Conservation (phyloP, 2,113 vertebrate genomes). For the Antechinus stuartii region DNA sequence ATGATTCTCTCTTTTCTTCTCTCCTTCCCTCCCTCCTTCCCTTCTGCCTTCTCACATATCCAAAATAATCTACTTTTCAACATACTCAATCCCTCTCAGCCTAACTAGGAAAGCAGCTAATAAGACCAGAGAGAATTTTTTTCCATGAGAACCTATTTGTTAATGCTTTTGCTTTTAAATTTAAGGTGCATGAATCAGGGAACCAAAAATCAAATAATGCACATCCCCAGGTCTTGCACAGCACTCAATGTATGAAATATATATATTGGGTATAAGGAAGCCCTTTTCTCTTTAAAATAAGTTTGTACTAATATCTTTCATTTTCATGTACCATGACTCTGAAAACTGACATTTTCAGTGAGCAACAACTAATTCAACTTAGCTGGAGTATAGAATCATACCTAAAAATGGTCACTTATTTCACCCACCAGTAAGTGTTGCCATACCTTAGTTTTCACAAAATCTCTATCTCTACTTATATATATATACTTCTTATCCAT, state of each 20-base stretch:
- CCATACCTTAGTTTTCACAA: neutral
- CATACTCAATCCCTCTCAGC: neutral
- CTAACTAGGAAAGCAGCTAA: neutral
- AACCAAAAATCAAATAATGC: neutral
- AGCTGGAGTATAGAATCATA: neutral
- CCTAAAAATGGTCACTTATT: neutral
- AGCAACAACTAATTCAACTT: neutral
- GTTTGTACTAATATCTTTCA: neutral
- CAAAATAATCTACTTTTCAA: conserved; percentile 2
- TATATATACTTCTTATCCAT: neutral
- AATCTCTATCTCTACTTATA: neutral
- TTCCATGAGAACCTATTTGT: neutral
- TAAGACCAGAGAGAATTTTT: neutral
- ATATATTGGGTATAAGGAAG: neutral
- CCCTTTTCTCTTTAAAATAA: neutral
- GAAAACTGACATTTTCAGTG: neutral
- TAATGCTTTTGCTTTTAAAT: neutral
- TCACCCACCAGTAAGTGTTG: neutral
- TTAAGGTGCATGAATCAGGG: neutral
- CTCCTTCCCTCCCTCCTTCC: neutral
- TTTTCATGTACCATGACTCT: neutral
- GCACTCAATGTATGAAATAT: neutral
- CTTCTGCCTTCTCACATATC: neutral
- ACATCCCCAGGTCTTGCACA: neutral
- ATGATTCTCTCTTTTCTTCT: neutral